Evolutionary conservation across 2,113 vertebrate genomes (phyloP).

Genomic region (Spilogale gracilis): DNA sequence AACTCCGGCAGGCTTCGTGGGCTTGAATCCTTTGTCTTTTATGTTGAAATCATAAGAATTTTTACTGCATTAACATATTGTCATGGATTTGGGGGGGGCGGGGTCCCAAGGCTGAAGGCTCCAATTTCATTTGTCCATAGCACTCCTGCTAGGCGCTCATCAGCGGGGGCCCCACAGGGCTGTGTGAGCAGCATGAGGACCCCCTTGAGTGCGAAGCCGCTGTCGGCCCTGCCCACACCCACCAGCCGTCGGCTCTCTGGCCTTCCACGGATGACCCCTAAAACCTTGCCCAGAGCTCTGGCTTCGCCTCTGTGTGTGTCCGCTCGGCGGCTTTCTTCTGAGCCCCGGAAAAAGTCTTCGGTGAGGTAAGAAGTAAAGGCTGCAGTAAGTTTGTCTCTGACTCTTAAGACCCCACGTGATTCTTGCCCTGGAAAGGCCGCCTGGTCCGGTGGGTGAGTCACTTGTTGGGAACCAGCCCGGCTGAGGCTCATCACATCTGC

Average conservation of each 20-base stretch:
- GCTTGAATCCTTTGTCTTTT: accelerated
- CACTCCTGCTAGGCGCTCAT: conserved; percentile 75
- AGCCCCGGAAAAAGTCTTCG: conserved; percentile 70
- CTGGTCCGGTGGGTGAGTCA: too few species aligned
- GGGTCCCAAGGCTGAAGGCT: too few species aligned
- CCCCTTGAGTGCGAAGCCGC: conserved; percentile 78
- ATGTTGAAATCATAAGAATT: accelerated
- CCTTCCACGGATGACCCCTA: conserved; percentile 88
- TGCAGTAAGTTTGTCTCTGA: neutral
- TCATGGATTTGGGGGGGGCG: neutral
- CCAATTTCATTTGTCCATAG: conserved; percentile 67
- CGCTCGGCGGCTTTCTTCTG: neutral
- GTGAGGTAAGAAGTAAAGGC: conserved; percentile 85
- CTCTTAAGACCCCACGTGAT: neutral
- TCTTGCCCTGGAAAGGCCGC: neutral
- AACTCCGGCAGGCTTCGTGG: accelerated
- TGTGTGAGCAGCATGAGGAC: conserved; percentile 80
- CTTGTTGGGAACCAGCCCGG: neutral
- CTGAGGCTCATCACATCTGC: neutral
- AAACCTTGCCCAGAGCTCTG: conserved; percentile 63
- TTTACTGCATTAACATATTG: accelerated
- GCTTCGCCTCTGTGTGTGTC: conserved; percentile 45
- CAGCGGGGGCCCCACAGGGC: conserved; percentile 64
- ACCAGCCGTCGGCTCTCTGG: conserved; percentile 83
- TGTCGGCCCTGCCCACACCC: conserved; percentile 91